Conservation (phyloP, 2,797 vertebrate species). For the Trachurus trachurus region DNA sequence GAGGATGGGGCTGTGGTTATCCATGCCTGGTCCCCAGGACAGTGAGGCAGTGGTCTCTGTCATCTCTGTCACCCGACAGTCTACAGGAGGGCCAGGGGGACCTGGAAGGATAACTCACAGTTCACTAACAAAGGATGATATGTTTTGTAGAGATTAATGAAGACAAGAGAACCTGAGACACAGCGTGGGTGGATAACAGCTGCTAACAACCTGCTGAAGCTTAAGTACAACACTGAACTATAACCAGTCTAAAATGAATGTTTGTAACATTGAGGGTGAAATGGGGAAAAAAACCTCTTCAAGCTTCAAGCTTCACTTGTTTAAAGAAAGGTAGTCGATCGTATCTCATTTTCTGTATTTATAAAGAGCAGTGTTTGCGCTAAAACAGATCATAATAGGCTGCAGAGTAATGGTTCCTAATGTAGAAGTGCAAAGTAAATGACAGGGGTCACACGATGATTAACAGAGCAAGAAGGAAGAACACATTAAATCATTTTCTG, state of each 20-base stretch:
- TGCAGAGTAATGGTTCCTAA: not conserved
- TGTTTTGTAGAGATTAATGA: conserved; percentile 30
- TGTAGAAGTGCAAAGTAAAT: not conserved
- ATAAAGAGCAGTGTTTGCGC: not conserved
- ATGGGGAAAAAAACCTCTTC: not conserved
- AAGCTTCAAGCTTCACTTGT: too few relatives aligned
- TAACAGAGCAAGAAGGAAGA: not conserved
- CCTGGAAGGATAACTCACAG: conserved; percentile 77
- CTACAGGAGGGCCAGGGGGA: conserved; percentile 91
- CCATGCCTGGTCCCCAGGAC: conserved; percentile 92
- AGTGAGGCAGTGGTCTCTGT: conserved; percentile 92
- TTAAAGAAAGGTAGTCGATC: not conserved
- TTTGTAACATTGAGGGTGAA: not conserved
- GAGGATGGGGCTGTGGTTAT: conserved; percentile 94
- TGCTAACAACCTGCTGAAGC: not conserved
- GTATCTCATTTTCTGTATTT: not conserved
- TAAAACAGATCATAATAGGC: not conserved
- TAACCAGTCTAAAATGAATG: not conserved
- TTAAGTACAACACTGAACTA: not conserved
- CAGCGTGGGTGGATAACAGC: conserved; percentile 8
- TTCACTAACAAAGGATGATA: conserved; percentile 20
- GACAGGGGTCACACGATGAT: not conserved
- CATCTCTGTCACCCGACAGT: conserved; percentile 91
- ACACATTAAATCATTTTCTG: not conserved
- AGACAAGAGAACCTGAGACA: conserved; percentile 11